Evolutionary conservation across 2,888 invertebrate genomes (phyloP), one percentile per base, ranked within the genome.

Genomic region (Drosophila anomelani): DNA sequence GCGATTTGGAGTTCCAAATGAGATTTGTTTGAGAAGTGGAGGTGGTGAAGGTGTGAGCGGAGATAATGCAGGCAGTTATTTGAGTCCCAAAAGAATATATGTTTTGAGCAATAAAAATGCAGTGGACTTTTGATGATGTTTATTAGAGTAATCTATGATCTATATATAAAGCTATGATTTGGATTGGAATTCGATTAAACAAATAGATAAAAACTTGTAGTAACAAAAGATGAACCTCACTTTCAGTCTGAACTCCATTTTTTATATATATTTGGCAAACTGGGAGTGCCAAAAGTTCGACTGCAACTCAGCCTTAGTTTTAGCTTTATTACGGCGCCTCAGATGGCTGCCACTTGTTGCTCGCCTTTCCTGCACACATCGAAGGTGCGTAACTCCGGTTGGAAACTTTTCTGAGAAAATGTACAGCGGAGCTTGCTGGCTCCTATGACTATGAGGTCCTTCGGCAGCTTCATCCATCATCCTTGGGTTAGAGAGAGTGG

Each of bases 381-480:
- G 9, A 34, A 55, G 66, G 67, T 68, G 66, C 66, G 36, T 66
- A 61, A 61, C 62, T 66, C 64, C 36, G 43, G 36, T 36, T 64
- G n/a, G 13, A 47, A 67, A 68, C 55, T 66, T 66, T 61, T 8
- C 51, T n/a, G 32, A 12, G 62, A 61, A 61, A 60, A 36, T 10
- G 20, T 13, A 44, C 34, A 15, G 60, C 60, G 13, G 38, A 44
- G 51, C 51, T 41, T 13, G 17, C 12, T 29, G 26, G 58, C 23
- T 32, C 23, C 44, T 8, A 13, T 12, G 29, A 36, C 51, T 34
- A 20, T 13, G 54, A 60, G 54, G 60, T 60, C 49, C 64, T 38
- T 47, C 34, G 61, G 13, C 36, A 51, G 62, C 57, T 68, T 60
- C 78, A 81, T 79, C 58, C 71, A 81, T 81, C 83, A 76, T 80